phyloP scores from a whole-genome alignment of 2,113 vertebrate genomes.

The Phoxinus phoxinus region DNA sequence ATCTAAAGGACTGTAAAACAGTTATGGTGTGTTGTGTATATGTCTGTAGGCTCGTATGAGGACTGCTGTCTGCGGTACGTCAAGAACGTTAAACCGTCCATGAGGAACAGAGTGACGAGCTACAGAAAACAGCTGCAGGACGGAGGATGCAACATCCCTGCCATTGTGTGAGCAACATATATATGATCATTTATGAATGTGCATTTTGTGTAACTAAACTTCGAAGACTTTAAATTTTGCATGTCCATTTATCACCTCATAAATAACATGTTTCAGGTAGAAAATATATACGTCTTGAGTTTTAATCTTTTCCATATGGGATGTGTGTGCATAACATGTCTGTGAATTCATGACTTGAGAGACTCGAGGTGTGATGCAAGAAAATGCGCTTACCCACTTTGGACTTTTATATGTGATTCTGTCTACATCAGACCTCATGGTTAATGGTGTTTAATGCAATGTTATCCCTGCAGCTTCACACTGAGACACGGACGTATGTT shows the following conservation, averaged over 20 bases:
- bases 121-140: constrained; percentile 71
- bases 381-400: not conserved
- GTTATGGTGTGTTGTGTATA: not conserved
- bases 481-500: constrained; percentile 54
- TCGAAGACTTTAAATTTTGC: too few species aligned
- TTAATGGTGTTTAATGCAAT: not conserved
- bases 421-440: not conserved
- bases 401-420: not conserved
- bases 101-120: constrained; percentile 8
- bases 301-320: not conserved
- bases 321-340: not conserved
- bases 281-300: not conserved
- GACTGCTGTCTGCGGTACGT: constrained; percentile 76
- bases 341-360: not conserved
- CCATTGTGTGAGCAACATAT: constrained; percentile 69
- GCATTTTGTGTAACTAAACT: not conserved
- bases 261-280: too few species aligned
- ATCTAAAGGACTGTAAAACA: not conserved
- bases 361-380: not conserved
- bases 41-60: constrained; percentile 68
- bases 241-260: too few species aligned
- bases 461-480: constrained; percentile 64
- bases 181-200: too few species aligned
- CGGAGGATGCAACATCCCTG: constrained; percentile 77
- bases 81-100: fast-evolving